Evolutionary conservation across 92 coral and sea anemone species (phyloP), one percentile per base, ranked within the genome.

Genomic region (Zoanthus solanderi): DNA sequence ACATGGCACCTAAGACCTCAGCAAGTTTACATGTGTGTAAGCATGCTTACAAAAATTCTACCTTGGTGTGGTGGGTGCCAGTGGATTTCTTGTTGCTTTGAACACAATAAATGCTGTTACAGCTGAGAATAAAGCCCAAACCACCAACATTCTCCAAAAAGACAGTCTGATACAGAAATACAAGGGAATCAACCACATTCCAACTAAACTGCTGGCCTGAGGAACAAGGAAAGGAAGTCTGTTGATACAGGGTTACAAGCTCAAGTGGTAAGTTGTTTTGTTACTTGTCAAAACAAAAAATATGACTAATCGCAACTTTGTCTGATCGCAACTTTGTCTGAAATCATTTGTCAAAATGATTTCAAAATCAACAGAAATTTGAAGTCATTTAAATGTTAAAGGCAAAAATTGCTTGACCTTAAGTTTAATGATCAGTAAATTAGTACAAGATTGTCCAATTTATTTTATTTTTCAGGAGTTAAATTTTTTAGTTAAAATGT

Each of bases 111-210:
- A 95, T 5, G 91, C 97, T 4, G 99, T 97, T 56, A 94, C 73
- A 71, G 86, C 23, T 78, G 99, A 95, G 84, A 97, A 97, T 56
- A 95, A 34, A 45, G 78, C 28, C 99, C 99, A 97, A 6, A 93
- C 88, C 44, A 84, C 79, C 74, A 97, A 86, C 99, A 97, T 97
- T 78, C 99, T 91, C 96, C 95, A 95, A 85, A 92, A 97, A n/a
- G 76, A 83, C 47, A 97, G 93, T 85, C 88, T 94, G 87, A 97
- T 71, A 44, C 94, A 95, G 84, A 97, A 97, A 90, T 97, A 97
- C 65, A 97, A 81, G 9, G 99, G 99, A 44, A 97, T 92, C 75
- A 95, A 83, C 99, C 99, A 97, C 95, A 97, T 96, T 9, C 99
- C 99, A 86, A 95, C 89, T 42, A 97, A 88, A 7, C 98, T 93